Conservation (phyloP, 2,113 vertebrate genomes). For the Camarhynchus parvulus region DNA sequence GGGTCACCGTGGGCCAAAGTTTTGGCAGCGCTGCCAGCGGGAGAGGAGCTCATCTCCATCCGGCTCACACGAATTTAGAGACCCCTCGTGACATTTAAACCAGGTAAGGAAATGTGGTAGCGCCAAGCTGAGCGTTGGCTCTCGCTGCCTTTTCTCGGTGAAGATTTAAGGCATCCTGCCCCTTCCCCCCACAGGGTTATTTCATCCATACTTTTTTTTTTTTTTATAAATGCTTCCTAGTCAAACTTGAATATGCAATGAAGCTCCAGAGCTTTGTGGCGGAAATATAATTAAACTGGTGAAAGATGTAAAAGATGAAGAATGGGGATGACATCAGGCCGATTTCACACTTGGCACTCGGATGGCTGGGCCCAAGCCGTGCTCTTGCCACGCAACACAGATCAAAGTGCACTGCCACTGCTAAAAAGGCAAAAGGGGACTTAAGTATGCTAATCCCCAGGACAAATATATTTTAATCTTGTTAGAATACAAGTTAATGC, state of each 20-base stretch:
- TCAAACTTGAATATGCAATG: constrained; percentile 95
- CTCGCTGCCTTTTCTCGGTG: constrained; percentile 17
- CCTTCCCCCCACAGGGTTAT: constrained; percentile 86
- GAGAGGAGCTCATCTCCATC: background rate
- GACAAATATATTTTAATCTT: constrained; percentile 99
- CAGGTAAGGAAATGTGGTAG: constrained; percentile 1
- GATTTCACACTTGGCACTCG: constrained; percentile 99
- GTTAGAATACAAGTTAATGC: constrained; percentile 99
- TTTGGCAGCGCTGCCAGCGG: background rate
- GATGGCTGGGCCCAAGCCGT: constrained; percentile 91
- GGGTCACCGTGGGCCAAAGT: background rate
- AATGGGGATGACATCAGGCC: constrained; percentile 98
- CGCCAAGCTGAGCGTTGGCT: background rate
- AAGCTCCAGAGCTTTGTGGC: constrained; percentile 87
- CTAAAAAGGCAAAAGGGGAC: constrained; percentile 90
- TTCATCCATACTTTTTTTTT: constrained; percentile 81
- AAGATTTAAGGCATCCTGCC: constrained; percentile 65
- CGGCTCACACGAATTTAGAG: background rate
- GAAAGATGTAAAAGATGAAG: constrained; percentile 97
- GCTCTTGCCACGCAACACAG: constrained; percentile 93
- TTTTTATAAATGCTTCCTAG: constrained; percentile 92
- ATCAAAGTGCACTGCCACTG: constrained; percentile 95
- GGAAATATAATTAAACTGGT: constrained; percentile 99
- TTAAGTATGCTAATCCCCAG: constrained; percentile 99
- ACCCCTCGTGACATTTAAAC: background rate